Conservation (phyloP, 2,888 invertebrate species). For the Ethmia dodecea region DNA sequence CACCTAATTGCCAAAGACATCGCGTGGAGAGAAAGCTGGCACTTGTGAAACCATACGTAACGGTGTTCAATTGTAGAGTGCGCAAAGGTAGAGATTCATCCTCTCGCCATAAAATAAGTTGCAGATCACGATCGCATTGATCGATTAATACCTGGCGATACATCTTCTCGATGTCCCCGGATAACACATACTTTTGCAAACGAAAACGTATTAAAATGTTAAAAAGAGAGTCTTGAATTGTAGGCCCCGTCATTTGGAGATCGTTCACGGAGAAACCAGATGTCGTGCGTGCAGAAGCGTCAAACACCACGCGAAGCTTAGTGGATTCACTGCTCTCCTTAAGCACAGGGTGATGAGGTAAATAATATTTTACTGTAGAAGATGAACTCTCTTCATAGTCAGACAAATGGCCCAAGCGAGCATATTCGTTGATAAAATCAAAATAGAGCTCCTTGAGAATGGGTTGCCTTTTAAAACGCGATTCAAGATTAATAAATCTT, state of each 20-base stretch:
- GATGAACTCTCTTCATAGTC: background rate
- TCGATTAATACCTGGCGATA: slow-evolving; percentile 4
- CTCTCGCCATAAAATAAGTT: slow-evolving; percentile 14
- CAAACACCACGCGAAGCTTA: background rate
- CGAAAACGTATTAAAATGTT: slow-evolving; percentile 14
- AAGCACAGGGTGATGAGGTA: background rate
- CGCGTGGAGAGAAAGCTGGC: slow-evolving; percentile 12
- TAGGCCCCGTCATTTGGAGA: slow-evolving; percentile 11
- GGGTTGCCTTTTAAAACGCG: slow-evolving; percentile 8
- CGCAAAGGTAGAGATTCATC: slow-evolving; percentile 4
- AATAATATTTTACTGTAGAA: background rate
- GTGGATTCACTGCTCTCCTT: background rate
- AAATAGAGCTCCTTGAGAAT: background rate
- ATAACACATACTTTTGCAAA: slow-evolving; percentile 14
- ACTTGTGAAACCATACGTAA: slow-evolving; percentile 12
- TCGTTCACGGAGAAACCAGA: slow-evolving; percentile 9
- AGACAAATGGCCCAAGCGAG: background rate
- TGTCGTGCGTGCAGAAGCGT: slow-evolving; percentile 1
- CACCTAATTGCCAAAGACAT: slow-evolving; percentile 11
- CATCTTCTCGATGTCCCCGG: slow-evolving; percentile 20
- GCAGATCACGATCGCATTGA: slow-evolving; percentile 12
- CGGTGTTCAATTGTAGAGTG: slow-evolving; percentile 5
- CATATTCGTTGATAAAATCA: slow-evolving; percentile 6
- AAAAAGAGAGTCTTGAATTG: slow-evolving; percentile 12
- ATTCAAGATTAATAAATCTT: slow-evolving; percentile 1